Evolutionary conservation across 2,888 invertebrate species (phyloP).

Genomic region (Isoperla grammatica): DNA sequence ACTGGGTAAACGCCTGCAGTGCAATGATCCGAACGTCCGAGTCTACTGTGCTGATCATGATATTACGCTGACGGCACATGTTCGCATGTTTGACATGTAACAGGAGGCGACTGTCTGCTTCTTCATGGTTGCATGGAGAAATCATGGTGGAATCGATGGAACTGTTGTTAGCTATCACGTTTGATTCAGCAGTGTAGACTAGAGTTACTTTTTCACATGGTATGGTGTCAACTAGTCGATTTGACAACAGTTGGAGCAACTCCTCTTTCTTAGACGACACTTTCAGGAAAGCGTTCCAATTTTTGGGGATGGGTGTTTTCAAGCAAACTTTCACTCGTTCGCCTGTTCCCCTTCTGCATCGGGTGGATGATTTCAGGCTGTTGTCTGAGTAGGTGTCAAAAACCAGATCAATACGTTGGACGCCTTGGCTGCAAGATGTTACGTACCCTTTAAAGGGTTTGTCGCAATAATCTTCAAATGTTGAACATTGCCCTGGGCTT

Average conservation of each 20-base stretch:
- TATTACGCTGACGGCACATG: too few relatives aligned
- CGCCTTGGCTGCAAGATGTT: neutral
- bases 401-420: conserved; percentile 21
- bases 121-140: too few relatives aligned
- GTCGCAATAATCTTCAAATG: neutral
- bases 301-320: conserved; percentile 8
- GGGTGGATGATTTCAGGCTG: conserved; percentile 16
- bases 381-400: conserved; percentile 18
- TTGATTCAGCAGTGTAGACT: too few relatives aligned
- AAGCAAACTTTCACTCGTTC: conserved; percentile 20
- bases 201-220: neutral
- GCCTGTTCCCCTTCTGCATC: conserved; percentile 14
- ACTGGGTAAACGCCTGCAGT: neutral
- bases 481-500: neutral
- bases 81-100: too few relatives aligned
- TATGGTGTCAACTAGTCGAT: neutral
- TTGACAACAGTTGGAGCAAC: neutral
- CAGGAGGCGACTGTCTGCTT: too few relatives aligned
- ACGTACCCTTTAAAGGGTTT: neutral
- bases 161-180: too few relatives aligned
- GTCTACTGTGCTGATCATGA: conserved; percentile 2
- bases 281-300: neutral
- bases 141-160: too few relatives aligned
- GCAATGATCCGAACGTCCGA: neutral
- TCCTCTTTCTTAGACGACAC: neutral